phyloP scores from a whole-genome alignment of 2,888 invertebrate species.

The Drosophila vallismaia region DNA sequence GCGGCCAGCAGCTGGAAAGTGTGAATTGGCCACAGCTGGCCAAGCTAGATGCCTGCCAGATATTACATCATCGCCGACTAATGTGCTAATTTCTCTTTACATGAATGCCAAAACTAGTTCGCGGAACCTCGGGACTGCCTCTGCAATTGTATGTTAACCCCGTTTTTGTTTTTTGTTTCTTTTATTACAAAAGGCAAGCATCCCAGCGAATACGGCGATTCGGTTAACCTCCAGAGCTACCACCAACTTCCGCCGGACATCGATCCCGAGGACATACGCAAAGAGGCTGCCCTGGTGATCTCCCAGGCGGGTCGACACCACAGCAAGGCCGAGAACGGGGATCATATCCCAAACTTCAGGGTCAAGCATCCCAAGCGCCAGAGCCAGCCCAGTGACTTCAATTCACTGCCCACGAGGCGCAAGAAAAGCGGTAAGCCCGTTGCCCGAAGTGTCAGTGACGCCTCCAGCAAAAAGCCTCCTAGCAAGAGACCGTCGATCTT shows the following conservation, averaged over 20 bases:
- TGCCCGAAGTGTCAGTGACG: conserved; percentile 86
- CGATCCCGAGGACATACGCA: conserved; percentile 89
- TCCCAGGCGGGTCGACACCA: conserved; percentile 90
- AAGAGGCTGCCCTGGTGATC: conserved; percentile 90
- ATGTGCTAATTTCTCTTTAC: conserved; percentile 71
- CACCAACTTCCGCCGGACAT: conserved; percentile 88
- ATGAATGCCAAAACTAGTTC: conserved; percentile 59
- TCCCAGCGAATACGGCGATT: conserved; percentile 78
- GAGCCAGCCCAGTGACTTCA: conserved; percentile 85
- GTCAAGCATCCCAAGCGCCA: conserved; percentile 72
- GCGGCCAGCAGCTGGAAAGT: conserved; percentile 71
- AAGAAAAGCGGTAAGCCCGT: conserved; percentile 85
- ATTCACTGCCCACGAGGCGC: conserved; percentile 88
- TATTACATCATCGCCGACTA: conserved; percentile 68
- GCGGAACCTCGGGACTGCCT: conserved; percentile 38
- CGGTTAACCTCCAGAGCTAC: conserved; percentile 80
- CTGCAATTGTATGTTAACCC: conserved; percentile 31
- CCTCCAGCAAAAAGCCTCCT: conserved; percentile 83
- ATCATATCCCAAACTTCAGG: conserved; percentile 80
- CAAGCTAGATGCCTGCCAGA: conserved; percentile 28
- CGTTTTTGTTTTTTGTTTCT: background rate
- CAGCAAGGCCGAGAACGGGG: conserved; percentile 86
- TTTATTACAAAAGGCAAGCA: conserved; percentile 76
- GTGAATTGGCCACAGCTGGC: conserved; percentile 35
- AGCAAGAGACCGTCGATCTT: conserved; percentile 87